These are phyloP conservation scores for Isurus oxyrinchus DNA, from an alignment of 2,113 vertebrate genomes.

Conservation along the genomic window DNA sequence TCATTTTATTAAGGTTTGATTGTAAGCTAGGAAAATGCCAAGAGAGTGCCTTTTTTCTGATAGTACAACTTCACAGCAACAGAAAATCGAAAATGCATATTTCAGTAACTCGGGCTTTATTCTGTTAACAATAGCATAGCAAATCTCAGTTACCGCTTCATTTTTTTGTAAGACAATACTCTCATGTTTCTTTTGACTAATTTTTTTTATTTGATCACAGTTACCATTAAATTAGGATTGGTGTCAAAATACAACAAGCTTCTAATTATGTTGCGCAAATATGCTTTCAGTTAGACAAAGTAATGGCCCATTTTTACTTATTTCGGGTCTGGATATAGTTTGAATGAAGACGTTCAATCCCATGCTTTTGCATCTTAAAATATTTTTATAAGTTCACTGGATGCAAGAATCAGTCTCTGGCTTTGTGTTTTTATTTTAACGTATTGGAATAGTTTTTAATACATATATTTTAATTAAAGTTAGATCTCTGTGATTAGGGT, in stretches of 20 bases:
- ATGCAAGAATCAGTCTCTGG: background rate
- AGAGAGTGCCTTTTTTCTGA: background rate
- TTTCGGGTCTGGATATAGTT: background rate
- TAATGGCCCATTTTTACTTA: background rate
- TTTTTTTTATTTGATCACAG: background rate
- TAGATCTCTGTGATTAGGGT: too few species aligned
- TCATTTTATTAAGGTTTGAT: background rate
- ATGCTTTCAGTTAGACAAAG: background rate
- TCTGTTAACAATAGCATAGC: background rate
- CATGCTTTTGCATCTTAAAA: background rate
- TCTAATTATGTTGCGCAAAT: background rate
- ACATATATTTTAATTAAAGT: too few species aligned
- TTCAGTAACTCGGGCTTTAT: background rate
- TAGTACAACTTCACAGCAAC: background rate
- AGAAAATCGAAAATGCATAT: background rate
- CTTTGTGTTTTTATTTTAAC: background rate
- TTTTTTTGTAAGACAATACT: too few species aligned
- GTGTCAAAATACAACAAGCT: background rate
- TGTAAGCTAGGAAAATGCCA: background rate
- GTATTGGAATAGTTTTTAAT: too few species aligned
- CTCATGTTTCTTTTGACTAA: background rate
- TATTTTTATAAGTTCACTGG: background rate
- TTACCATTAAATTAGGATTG: background rate
- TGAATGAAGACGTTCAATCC: background rate
- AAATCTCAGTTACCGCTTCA: too few species aligned